Evolutionary conservation across 2,113 vertebrate genomes (phyloP), one percentile per base, ranked within the genome.

Genomic region (Urocolius indicus): DNA sequence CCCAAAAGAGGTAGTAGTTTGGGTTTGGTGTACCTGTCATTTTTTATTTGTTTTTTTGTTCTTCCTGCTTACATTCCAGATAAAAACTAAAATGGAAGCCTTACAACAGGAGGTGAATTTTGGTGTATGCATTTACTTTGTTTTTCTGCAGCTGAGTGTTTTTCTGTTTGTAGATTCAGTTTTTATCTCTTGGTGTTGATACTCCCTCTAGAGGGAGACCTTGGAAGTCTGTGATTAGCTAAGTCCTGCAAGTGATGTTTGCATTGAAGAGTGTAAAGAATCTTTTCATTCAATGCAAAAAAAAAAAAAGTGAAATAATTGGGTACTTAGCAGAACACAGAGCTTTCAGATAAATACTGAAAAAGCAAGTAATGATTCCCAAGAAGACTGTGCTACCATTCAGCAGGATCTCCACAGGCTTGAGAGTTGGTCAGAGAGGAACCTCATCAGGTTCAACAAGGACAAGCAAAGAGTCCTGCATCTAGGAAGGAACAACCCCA

Each of bases 151-250:
- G 16, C 23, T 69, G 29, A 65, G 4, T 22, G 14, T 61, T 89
- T 59, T 91, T 67, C 19, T 61, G 2, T 41, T 41, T 41, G 38
- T 41, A 41, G 38, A 12, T 41, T 41, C 12, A 41, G 38, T 41
- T 41, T 41, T 41, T 41, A 41, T 41, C 74, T 95, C 15, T 32
- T 88, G 75, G 46, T 96, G 43, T 58, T 77, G 71, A 49, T 86
- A 34, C 96, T 94, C 95, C 95, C 88, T 93, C 96, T 96, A 96
- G 90, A 93, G 95, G 94, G 51, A 83, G 46, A 73, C 10, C 38
- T 51, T 88, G 85, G 67, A 73, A 87, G 69, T 54, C 20, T 19
- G 12, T 85, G 21, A 12, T 48, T 32, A 34, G 34, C 24, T 49
- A 76, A 72, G 34, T 61, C 27, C 10, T 66, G 30, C n/a, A 54